A percentile compares a stretch with the other conserved stretches of the same genome.
Conservation (phyloP, 2,888 invertebrate genomes). For the Eilema depressum region DNA sequence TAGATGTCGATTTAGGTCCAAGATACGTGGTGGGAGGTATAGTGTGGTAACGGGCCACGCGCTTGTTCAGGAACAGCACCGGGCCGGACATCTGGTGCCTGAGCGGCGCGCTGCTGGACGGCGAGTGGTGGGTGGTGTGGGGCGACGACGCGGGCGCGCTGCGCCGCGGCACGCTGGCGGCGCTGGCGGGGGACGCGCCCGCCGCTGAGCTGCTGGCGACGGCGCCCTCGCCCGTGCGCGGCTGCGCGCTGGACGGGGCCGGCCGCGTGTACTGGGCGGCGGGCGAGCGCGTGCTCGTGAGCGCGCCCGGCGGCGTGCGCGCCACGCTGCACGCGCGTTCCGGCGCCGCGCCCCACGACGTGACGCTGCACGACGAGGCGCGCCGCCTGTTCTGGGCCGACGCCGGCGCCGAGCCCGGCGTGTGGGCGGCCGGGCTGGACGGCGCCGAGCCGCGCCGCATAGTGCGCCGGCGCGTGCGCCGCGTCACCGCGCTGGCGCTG, state of each 20-base stretch:
- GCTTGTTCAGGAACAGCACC: constrained; percentile 84
- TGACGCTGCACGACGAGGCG: constrained; percentile 89
- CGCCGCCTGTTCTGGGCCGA: constrained; percentile 92
- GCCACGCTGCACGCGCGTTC: constrained; percentile 82
- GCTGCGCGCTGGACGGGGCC: constrained; percentile 91
- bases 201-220: constrained; percentile 6
- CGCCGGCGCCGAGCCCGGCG: constrained; percentile 88
- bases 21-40: no score
- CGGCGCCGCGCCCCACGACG: constrained; percentile 90
- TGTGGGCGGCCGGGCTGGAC: constrained; percentile 89
- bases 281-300: constrained; percentile 58
- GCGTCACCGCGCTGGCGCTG: constrained; percentile 92
- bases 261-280: constrained; percentile 90
- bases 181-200: constrained; percentile 26
- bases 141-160: constrained; percentile 70
- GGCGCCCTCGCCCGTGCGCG: constrained; percentile 89
- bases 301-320: constrained; percentile 84
- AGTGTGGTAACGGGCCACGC: neutral
- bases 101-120: constrained; percentile 60
- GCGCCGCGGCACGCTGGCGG: constrained; percentile 49
- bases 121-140: constrained; percentile 72
- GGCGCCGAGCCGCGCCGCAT: constrained; percentile 86
- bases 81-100: constrained; percentile 59
- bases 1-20: no score
- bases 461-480: constrained; percentile 88